Conservation (phyloP, 2,888 invertebrate species). For the Galerucella nymphaeae region DNA sequence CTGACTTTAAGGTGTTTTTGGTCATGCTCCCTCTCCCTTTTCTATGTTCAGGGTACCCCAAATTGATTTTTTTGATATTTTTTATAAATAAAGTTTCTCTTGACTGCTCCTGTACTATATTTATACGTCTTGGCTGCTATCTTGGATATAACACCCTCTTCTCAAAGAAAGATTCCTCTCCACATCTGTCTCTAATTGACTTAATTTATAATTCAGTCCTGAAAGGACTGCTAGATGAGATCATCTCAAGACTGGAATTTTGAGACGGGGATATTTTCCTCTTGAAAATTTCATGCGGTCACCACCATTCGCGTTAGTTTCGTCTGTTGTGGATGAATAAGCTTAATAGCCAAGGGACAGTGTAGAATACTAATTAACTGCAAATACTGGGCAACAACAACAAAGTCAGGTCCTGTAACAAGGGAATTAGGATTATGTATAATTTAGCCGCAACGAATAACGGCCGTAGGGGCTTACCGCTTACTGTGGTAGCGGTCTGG, state of each 20-base stretch:
- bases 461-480: constrained; percentile 34
- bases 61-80: too few relatives aligned
- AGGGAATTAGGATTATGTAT: constrained; percentile 40
- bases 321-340: constrained; percentile 46
- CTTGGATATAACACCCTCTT: too few relatives aligned
- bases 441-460: constrained; percentile 38
- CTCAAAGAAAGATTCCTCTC: too few relatives aligned
- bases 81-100: too few relatives aligned
- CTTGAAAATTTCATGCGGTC: constrained; percentile 24
- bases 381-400: constrained; percentile 35
- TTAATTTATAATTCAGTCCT: not conserved
- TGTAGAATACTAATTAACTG: constrained; percentile 45
- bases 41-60: too few relatives aligned
- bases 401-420: constrained; percentile 37
- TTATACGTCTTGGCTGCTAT: too few relatives aligned
- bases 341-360: constrained; percentile 48
- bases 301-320: constrained; percentile 22
- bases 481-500: constrained; percentile 32
- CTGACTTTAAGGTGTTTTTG: too few relatives aligned
- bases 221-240: not conserved
- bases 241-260: constrained; percentile 5
- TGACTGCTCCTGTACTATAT: too few relatives aligned
- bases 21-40: too few relatives aligned
- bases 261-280: not conserved
- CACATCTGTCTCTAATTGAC: not conserved